A percentile compares a stretch with the other conserved stretches of the same genome.
Evolutionary conservation across 2,113 vertebrate species (phyloP).

Genomic region (Mandrillus leucophaeus): DNA sequence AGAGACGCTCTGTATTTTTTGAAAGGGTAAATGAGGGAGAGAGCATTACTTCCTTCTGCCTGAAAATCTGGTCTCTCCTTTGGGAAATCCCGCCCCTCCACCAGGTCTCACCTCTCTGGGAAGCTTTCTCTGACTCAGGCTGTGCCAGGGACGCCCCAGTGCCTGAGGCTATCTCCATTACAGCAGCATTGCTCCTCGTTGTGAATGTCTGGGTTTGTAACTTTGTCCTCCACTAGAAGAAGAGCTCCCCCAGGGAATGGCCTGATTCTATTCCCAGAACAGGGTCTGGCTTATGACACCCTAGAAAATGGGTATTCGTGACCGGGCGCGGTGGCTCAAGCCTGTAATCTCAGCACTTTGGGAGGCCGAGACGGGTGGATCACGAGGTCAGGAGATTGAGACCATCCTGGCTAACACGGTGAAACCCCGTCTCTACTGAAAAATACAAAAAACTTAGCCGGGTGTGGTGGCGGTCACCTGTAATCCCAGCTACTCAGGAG

Average conservation of each 20-base stretch:
- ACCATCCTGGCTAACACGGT: no score
- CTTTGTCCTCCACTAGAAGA: background rate
- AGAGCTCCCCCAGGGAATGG: background rate
- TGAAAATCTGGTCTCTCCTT: background rate
- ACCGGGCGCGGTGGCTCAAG: no score
- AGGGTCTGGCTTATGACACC: background rate
- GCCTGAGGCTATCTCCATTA: background rate
- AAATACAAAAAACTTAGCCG: no score
- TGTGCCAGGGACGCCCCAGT: background rate
- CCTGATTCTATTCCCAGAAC: background rate
- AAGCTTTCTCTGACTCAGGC: background rate
- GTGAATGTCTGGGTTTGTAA: background rate
- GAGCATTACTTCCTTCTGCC: background rate
- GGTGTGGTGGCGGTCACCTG: no score
- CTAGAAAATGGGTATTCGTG: background rate
- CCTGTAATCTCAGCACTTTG: no score
- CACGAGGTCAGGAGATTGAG: no score
- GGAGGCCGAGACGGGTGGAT: no score
- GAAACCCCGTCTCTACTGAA: no score
- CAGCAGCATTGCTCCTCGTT: background rate
- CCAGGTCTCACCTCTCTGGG: background rate
- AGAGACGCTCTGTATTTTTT: background rate
- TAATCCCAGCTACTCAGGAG: no score
- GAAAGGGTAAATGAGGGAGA: background rate
- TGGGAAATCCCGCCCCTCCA: background rate